These are phyloP conservation scores for Kryptopterus vitreolus DNA, from an alignment of 2,797 vertebrate genomes.

Conservation along the genomic window DNA sequence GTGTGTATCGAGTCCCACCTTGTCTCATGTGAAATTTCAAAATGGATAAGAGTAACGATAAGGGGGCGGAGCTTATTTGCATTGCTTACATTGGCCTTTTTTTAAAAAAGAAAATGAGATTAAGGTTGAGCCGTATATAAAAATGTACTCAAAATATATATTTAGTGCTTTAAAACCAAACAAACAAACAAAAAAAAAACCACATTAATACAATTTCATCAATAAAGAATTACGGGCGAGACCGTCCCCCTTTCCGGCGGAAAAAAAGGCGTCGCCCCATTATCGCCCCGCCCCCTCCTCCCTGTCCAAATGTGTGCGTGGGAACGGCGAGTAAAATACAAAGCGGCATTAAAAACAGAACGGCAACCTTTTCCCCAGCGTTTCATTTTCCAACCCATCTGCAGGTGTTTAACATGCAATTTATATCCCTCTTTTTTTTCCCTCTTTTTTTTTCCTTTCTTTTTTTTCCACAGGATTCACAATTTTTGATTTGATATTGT, in stretches of 20 bases:
- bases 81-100: too few relatives aligned
- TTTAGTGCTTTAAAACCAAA: too few relatives aligned
- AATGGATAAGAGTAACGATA: too few relatives aligned
- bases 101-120: too few relatives aligned
- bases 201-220: conserved; percentile 64
- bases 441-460: too few relatives aligned
- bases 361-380: background rate
- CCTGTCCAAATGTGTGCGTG: conserved; percentile 62
- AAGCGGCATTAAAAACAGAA: background rate
- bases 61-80: too few relatives aligned
- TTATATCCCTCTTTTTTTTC: background rate
- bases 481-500: conserved; percentile 18
- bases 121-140: background rate
- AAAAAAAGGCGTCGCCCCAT: too few relatives aligned
- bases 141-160: too few relatives aligned
- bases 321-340: conserved; percentile 58
- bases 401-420: conserved; percentile 10
- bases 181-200: background rate
- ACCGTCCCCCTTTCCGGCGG: too few relatives aligned
- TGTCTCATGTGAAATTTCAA: too few relatives aligned
- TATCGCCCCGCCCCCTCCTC: too few relatives aligned
- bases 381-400: conserved; percentile 22
- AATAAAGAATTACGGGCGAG: conserved; percentile 78
- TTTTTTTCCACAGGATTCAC: background rate
- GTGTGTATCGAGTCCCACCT: too few relatives aligned